Base-by-base conservation (phyloP, 2,113 vertebrate genomes). In the Triplophysa dalaica region DNA sequence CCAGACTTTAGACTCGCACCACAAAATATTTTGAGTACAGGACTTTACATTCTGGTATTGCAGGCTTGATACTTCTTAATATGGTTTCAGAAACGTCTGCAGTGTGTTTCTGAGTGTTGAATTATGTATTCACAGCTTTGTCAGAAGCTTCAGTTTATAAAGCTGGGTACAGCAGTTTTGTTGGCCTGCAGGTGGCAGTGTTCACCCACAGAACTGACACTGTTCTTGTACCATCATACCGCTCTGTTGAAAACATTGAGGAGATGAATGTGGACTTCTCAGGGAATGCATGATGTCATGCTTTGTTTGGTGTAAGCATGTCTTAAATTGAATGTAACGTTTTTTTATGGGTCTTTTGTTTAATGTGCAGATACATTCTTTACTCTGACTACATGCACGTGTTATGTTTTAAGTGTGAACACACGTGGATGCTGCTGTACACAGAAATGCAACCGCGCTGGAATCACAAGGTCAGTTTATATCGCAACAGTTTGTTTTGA, bases 231-330 rank as follows among this genome's bases (percentile, higher is more conserved):
- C 16, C 14, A 17, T 56, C 17, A 56, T 17, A 56, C 6, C 33
- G 6, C 33, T 38, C 33, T 38, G 33, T 8, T 38, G 33, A 38
- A 38, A 58, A 29, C 4, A 85, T 68, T 10, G 75, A 58, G 38
- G 17, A 0, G 14, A 41, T 61, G 52, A 78, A 65, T 76, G 72
- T 52, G 61, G 78, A 38, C 43, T 72, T 43, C 38, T 29, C 48
- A 14, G n/a, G 16, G 70, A 82, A 64, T 72, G 64, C 85, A 91
- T 92, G 91, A 92, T 87, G 89, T 92, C 90, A 92, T 90, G 82
- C 85, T 82, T 81, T 64, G 85, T 84, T 84, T 82, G 70, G 61
- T 69, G 62, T 76, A 75, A 76, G 43, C 29, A 50, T 80, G 26
- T 79, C 77, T 68, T 74, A 84, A 82, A 79, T 41, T 64, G 38